These are phyloP conservation scores for Oxygymnocypris stewartii DNA, from an alignment of 2,113 vertebrate species.

Conservation along the genomic window DNA sequence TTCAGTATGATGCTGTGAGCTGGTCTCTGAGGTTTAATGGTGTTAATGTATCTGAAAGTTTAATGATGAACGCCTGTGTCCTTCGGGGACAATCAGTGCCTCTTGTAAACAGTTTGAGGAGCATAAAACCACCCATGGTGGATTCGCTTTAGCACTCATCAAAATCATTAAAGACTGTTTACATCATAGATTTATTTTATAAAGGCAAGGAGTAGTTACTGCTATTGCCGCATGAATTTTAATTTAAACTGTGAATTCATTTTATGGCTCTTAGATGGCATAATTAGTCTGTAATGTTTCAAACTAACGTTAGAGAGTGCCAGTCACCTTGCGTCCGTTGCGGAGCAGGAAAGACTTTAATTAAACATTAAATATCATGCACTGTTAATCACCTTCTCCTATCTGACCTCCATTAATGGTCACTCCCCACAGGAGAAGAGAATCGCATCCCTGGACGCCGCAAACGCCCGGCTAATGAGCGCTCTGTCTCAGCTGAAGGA, in stretches of 20 bases:
- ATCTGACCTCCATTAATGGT: constrained; percentile 22
- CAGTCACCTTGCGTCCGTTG: neutral
- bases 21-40: constrained; percentile 1
- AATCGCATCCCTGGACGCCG: constrained; percentile 89
- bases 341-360: neutral
- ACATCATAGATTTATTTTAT: neutral
- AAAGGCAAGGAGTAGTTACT: constrained; percentile 1
- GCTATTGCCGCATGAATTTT: neutral
- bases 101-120: constrained; percentile 16
- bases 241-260: neutral
- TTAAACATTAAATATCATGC: constrained; percentile 29
- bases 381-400: constrained; percentile 29
- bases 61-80: neutral
- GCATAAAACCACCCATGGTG: constrained; percentile 11
- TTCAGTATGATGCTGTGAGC: neutral
- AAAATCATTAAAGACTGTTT: constrained; percentile 13
- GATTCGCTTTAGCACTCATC: neutral
- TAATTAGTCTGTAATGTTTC: neutral
- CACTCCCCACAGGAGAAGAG: constrained; percentile 85
- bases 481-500: constrained; percentile 98
- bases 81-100: neutral
- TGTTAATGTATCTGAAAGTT: neutral
- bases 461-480: constrained; percentile 93
- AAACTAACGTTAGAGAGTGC: neutral
- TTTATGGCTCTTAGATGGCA: neutral